Percentiles rank a stretch among this genome's conserved stretches.
Evolutionary conservation across 35 echinoderm and acorn worm genomes (phyloP).

Genomic region (Acanthaster planci): DNA sequence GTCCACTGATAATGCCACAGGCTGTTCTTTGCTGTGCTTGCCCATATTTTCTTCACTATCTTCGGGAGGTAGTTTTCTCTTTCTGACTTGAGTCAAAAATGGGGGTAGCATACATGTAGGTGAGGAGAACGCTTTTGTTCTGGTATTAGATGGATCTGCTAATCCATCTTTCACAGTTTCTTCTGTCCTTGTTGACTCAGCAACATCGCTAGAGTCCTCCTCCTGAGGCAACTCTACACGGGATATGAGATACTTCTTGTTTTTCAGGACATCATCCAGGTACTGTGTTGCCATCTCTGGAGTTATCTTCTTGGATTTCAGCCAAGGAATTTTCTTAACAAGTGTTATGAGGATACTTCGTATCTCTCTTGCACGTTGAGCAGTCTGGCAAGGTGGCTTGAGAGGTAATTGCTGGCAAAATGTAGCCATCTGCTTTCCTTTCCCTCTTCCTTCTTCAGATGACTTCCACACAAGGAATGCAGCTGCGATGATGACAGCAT

Average conservation of each 20-base stretch:
- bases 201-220: neutral
- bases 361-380: neutral
- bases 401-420: neutral
- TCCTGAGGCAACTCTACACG: neutral
- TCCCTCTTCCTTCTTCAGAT: neutral
- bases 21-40: neutral
- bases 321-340: neutral
- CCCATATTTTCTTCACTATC: neutral
- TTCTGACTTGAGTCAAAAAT: neutral
- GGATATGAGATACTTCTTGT: neutral
- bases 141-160: neutral
- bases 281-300: neutral
- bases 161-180: neutral
- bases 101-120: neutral
- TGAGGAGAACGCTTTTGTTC: neutral
- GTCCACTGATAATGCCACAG: neutral
- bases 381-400: neutral
- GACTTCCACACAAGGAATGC: conserved; percentile 24
- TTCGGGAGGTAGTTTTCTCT: neutral
- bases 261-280: neutral
- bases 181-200: neutral
- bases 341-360: neutral
- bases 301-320: neutral
- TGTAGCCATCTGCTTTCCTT: neutral
- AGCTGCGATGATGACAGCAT: conserved; percentile 12